These are phyloP conservation scores for Actias luna DNA, from an alignment of 2,888 invertebrate genomes.

Conservation along the genomic window DNA sequence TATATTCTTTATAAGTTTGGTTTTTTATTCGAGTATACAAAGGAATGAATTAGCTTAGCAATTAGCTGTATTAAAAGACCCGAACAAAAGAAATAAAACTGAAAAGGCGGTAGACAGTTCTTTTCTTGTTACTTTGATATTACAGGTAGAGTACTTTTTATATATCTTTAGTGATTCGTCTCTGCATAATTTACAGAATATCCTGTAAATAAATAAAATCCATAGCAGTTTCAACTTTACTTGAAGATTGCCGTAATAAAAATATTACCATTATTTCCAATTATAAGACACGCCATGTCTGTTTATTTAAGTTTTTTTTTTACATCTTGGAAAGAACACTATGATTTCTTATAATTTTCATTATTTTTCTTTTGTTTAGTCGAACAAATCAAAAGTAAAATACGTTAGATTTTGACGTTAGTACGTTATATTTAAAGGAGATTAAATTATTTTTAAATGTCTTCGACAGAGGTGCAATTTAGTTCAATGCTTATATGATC, in stretches of 20 bases:
- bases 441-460: no score
- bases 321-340: neutral
- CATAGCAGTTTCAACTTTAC: constrained; percentile 49
- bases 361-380: no score
- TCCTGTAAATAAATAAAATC: constrained; percentile 52
- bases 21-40: constrained; percentile 5
- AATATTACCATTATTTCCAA: constrained; percentile 54
- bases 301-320: constrained; percentile 26
- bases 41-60: constrained; percentile 11
- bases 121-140: neutral
- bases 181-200: constrained; percentile 55
- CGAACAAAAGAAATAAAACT: constrained; percentile 30
- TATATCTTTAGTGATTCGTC: constrained; percentile 41
- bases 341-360: no score
- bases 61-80: constrained; percentile 21
- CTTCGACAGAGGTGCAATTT: no score
- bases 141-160: constrained; percentile 48
- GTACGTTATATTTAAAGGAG: neutral
- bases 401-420: no score
- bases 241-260: constrained; percentile 55
- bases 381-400: no score
- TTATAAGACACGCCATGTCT: constrained; percentile 42
- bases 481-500: no score
- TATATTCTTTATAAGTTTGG: neutral
- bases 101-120: constrained; percentile 18